Base-by-base conservation (phyloP, 2,797 vertebrate species). In the Xerus rutilus region DNA sequence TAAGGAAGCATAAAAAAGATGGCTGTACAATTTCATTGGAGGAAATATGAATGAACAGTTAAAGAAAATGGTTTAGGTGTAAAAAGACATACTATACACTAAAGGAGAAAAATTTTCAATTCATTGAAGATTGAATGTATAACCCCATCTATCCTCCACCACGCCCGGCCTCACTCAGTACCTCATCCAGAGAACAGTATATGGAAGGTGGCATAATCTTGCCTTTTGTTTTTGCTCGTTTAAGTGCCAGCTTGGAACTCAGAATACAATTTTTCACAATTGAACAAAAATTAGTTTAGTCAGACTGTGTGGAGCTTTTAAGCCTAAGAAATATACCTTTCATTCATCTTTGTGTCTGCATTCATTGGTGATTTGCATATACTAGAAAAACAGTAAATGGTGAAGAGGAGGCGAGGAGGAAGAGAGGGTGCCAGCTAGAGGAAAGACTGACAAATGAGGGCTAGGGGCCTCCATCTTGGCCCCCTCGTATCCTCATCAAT, bases 1-100 rank as follows among this genome's bases (percentile, higher is more conserved):
- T 2, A 4, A 95, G 79, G 67, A 91, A 93, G 35, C 89, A 90
- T 90, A 79, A 87, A 94, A 82, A 82, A 91, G 70, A 84, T 65
- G 81, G 25, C 30, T 49, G 20, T 78, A 35, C 62, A 76, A 67
- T 43, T 94, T 96, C 79, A 90, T 47, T 62, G 52, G 72, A 39
- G 28, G 28, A 57, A 81, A 86, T n/a, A 30, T 21, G 59, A 81
- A 30, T 18, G 65, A 81, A 84, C 49, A 93, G 54, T 64, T 69
- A 86, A 82, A 93, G 82, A 94, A 89, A 70, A 72, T 43, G 35
- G 39, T 49, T 91, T 54, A 81, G 54, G 49, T 67, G 30, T 67
- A 4, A 73, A 76, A 70, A 85, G 62, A 93, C 95, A 39, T 69
- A 88, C 65, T 13, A 21, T 0, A 35, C 15, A 57, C 52, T 54